These are phyloP conservation scores for Chloropsis hardwickii DNA, from an alignment of 2,113 vertebrate genomes.

Conservation along the genomic window DNA sequence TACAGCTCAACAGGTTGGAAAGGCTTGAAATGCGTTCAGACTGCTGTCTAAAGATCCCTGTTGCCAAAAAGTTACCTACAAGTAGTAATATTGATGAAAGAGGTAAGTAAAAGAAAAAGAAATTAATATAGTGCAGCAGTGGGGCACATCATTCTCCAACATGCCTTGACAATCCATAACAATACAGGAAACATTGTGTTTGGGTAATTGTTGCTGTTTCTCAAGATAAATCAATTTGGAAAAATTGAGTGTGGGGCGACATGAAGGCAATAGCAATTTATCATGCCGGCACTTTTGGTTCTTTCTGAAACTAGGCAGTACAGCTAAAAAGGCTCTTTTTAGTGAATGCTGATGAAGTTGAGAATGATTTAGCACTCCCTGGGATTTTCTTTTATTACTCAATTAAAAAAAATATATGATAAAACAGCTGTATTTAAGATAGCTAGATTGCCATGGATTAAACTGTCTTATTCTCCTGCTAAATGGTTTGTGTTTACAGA, in stretches of 20 bases:
- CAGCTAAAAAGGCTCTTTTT: not conserved
- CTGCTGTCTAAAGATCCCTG: not conserved
- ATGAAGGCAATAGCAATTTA: slow-evolving; percentile 12
- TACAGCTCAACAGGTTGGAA: not conserved
- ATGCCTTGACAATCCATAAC: not conserved
- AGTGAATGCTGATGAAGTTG: not conserved
- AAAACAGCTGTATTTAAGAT: not conserved
- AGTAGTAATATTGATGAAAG: not conserved
- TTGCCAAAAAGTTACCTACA: not conserved
- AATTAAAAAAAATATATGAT: not conserved
- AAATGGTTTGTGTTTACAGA: not conserved
- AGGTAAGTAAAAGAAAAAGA: not conserved
- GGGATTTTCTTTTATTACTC: not conserved
- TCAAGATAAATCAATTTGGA: slow-evolving; percentile 5
- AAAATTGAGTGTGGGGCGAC: slow-evolving; percentile 30
- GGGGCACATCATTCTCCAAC: not conserved
- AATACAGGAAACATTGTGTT: not conserved
- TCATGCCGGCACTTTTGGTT: not conserved
- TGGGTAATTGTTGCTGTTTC: not conserved
- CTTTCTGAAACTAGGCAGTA: not conserved
- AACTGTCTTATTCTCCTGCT: not conserved
- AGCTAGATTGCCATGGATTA: slow-evolving; percentile 10
- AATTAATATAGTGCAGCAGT: not conserved
- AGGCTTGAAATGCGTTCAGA: not conserved
- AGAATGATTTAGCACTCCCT: not conserved